A percentile compares a stretch with the other conserved stretches of the same genome.
Conservation (phyloP, 2,797 vertebrate species). For the Falco rusticolus region DNA sequence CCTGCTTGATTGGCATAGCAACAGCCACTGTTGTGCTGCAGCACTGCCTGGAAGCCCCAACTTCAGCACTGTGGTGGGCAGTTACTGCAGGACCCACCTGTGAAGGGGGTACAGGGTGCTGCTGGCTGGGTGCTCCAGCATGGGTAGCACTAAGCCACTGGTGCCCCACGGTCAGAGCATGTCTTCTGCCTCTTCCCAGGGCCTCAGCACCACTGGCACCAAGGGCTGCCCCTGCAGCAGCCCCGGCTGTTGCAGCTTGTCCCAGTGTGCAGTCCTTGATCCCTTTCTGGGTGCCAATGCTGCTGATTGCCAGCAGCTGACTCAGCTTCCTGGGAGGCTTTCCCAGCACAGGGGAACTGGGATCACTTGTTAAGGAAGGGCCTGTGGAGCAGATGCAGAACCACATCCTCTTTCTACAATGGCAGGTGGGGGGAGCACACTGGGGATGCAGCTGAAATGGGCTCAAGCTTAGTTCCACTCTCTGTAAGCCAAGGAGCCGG, state of each 20-base stretch:
- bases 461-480: not conserved
- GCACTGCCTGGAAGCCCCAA: accelerated
- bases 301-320: not conserved
- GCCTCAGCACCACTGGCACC: not conserved
- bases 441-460: not conserved
- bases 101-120: not conserved
- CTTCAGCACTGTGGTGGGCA: not conserved
- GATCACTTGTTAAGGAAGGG: not conserved
- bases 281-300: accelerated
- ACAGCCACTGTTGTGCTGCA: not conserved
- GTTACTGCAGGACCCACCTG: accelerated
- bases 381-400: not conserved
- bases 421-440: not conserved
- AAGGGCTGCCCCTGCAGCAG: not conserved
- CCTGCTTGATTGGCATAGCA: not conserved
- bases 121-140: not conserved
- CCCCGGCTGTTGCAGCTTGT: accelerated
- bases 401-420: not conserved
- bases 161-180: accelerated
- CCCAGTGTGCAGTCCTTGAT: not conserved
- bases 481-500: not conserved
- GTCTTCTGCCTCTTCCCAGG: not conserved
- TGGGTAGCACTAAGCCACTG: not conserved
- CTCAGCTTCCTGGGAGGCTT: accelerated
- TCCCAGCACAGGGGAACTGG: not conserved